A percentile compares a stretch with the other conserved stretches of the same genome.
These are phyloP conservation scores for Geotrypetes seraphini DNA, from an alignment of 2,797 vertebrate genomes.

Conservation along the genomic window DNA sequence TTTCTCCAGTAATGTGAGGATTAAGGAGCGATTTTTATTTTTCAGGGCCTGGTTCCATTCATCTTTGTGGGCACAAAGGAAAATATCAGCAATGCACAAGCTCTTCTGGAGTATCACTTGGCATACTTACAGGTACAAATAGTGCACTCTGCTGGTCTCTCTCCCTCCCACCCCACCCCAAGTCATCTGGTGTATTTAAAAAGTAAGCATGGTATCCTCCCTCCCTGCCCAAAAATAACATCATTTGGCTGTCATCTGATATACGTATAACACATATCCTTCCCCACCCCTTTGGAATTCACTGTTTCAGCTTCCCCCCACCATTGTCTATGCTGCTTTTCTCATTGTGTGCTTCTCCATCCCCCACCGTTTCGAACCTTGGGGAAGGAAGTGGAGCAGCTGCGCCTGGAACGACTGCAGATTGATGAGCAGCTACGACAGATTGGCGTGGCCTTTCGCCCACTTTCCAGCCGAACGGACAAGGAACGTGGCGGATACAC, in stretches of 20 bases:
- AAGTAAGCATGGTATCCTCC: no score
- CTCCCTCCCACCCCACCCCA: no score
- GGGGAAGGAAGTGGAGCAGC: conserved; percentile 79
- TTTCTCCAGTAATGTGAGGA: not conserved
- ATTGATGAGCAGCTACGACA: conserved; percentile 86
- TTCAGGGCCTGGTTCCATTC: conserved; percentile 83
- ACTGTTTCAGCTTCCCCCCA: no score
- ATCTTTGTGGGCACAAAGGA: conserved; percentile 88
- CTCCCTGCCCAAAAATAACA: no score
- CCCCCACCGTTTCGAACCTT: not conserved
- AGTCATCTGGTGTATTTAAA: no score
- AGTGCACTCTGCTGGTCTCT: not conserved
- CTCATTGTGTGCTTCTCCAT: no score
- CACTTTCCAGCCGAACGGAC: conserved; percentile 44
- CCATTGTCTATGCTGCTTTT: no score
- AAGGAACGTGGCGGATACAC: conserved; percentile 62
- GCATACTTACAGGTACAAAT: conserved; percentile 77
- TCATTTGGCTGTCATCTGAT: no score
- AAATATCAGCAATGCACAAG: conserved; percentile 87
- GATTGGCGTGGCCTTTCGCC: conserved; percentile 76
- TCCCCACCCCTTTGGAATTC: no score
- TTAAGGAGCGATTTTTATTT: not conserved
- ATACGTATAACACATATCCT: no score
- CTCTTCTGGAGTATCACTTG: conserved; percentile 83
- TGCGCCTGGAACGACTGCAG: conserved; percentile 76